These are phyloP conservation scores for Vireo griseus DNA, from an alignment of 2,797 vertebrate species.

Conservation along the genomic window DNA sequence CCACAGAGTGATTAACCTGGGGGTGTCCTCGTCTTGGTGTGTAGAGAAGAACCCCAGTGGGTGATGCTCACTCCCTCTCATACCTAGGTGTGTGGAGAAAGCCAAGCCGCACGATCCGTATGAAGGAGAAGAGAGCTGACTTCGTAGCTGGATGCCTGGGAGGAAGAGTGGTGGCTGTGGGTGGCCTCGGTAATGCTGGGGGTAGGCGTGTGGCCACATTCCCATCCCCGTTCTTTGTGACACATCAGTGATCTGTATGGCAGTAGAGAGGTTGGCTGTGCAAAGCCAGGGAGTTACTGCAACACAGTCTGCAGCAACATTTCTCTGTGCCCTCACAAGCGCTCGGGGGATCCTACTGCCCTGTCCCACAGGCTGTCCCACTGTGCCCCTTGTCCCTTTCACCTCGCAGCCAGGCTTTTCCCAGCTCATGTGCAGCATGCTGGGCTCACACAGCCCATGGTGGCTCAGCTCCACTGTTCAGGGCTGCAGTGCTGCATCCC, in stretches of 20 bases:
- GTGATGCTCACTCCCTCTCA: background rate
- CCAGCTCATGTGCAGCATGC: background rate
- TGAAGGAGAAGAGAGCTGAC: conserved; percentile 96
- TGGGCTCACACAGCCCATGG: background rate
- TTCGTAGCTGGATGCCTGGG: conserved; percentile 90
- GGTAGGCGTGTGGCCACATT: fast-evolving
- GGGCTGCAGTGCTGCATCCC: background rate
- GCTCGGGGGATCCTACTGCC: background rate
- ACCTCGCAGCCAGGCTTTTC: background rate
- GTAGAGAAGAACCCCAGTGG: fast-evolving
- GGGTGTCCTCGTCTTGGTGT: background rate
- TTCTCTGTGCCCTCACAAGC: background rate
- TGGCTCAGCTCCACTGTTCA: fast-evolving
- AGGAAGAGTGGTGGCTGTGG: conserved; percentile 85
- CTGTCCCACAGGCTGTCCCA: background rate
- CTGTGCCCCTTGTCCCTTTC: background rate
- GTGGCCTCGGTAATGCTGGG: conserved; percentile 84
- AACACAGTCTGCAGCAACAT: fast-evolving
- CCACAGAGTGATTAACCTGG: background rate
- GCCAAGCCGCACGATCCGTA: conserved; percentile 82
- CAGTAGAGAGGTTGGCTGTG: background rate
- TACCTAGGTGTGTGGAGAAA: conserved; percentile 89
- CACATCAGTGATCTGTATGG: background rate
- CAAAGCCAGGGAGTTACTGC: background rate
- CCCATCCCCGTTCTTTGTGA: background rate